Conservation (phyloP, 2,797 vertebrate species). For the Melanotaenia parkinsoni region DNA sequence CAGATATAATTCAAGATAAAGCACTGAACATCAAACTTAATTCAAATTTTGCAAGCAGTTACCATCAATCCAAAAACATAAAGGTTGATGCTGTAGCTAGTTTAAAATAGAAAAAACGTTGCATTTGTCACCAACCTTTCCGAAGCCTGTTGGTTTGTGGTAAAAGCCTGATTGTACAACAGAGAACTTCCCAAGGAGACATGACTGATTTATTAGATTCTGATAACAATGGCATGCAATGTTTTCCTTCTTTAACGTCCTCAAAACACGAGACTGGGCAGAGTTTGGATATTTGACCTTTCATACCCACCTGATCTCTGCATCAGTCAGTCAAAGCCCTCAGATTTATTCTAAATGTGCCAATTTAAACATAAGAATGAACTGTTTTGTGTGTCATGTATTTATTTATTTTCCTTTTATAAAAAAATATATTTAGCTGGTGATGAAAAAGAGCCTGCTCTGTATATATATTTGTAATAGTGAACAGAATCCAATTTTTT, state of each 20-base stretch:
- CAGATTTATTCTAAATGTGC: conserved; percentile 83
- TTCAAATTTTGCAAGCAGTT: conserved; percentile 84
- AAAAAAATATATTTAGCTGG: neutral
- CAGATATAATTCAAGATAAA: conserved; percentile 40
- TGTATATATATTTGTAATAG: neutral
- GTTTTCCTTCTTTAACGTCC: conserved; percentile 50
- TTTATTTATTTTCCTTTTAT: neutral
- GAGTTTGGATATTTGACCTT: conserved; percentile 84
- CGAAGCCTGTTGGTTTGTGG: conserved; percentile 91
- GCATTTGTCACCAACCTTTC: conserved; percentile 89
- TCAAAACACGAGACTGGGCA: conserved; percentile 84
- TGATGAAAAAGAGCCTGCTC: neutral
- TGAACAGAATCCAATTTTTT: conserved; percentile 10
- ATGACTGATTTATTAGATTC: conserved; percentile 80
- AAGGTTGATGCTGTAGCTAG: conserved; percentile 86
- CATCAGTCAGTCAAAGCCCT: conserved; percentile 83
- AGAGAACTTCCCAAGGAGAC: conserved; percentile 85
- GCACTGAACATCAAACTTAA: conserved; percentile 38
- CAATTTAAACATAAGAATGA: neutral
- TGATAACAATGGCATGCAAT: conserved; percentile 79
- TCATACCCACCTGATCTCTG: conserved; percentile 90
- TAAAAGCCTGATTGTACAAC: conserved; percentile 88
- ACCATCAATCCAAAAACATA: conserved; percentile 91
- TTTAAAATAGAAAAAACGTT: conserved; percentile 79
- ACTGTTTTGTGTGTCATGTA: neutral